These are phyloP conservation scores for Phalloptychus januarius DNA, from an alignment of 2,797 vertebrate species.

Conservation along the genomic window DNA sequence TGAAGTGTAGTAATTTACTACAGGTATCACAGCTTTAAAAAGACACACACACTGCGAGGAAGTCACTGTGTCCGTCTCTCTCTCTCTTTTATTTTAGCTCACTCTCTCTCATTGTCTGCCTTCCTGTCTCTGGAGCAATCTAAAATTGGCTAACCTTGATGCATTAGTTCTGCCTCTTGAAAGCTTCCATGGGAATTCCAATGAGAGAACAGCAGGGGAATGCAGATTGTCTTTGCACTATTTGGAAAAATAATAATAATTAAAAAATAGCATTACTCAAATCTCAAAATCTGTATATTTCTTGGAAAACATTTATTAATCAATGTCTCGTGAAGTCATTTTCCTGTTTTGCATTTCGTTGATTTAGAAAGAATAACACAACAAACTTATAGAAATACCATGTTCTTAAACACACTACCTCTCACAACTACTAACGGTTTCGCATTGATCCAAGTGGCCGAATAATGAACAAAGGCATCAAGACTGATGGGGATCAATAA, in stretches of 20 bases:
- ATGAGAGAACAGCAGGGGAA: conserved; percentile 32
- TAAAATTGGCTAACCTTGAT: conserved; percentile 64
- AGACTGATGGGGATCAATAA: conserved; percentile 69
- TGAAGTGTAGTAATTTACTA: conserved; percentile 36
- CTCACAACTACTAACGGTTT: conserved; percentile 47
- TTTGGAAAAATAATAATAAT: not conserved
- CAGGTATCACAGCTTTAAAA: conserved; percentile 47
- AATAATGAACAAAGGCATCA: conserved; percentile 51
- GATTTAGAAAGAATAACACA: conserved; percentile 29
- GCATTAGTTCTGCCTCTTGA: conserved; percentile 43
- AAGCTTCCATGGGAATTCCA: conserved; percentile 15
- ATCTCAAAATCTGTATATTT: not conserved
- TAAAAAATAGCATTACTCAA: not conserved
- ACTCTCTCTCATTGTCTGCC: conserved; percentile 22
- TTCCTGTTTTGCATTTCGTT: not conserved
- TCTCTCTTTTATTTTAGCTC: conserved; percentile 22
- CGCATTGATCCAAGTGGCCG: conserved; percentile 50
- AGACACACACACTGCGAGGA: conserved; percentile 28
- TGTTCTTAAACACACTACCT: conserved; percentile 57
- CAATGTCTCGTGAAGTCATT: not conserved
- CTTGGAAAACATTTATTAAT: not conserved
- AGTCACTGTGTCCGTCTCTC: conserved; percentile 32
- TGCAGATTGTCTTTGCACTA: conserved; percentile 25
- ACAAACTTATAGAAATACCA: conserved; percentile 20
- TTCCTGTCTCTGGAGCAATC: conserved; percentile 44